Evolutionary conservation across 37 sponge, comb jelly and placozoan genomes (phyloP), one percentile per base, ranked within the genome.

Genomic region (Petrosia ficiformis): DNA sequence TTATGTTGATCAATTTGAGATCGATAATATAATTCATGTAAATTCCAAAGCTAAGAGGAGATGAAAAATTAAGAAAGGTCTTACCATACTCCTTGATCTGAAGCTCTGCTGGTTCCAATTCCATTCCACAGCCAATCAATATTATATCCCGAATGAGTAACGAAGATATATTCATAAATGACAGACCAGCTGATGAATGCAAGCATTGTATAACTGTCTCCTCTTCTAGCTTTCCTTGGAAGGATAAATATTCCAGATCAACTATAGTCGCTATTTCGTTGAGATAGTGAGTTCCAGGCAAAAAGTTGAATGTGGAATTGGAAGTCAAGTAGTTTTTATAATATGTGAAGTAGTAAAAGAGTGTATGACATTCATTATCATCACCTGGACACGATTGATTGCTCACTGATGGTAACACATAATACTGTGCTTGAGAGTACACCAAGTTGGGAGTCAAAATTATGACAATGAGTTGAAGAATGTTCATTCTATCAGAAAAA

Each of bases 231-330:
- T 67, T 22, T 5, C 71, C 44, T 14, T 14, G 22, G 24, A 73
- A 19, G 37, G 59, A 22, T 1, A 73, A 3, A 3, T 34, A 30
- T 16, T 43, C 30, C 24, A 52, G 4, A 52, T 56, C 11, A 1
- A 2, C 4, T 4, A 73, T 54, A 8, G 21, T 6, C 4, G 30
- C 2, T 29, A 31, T 22, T 33, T 73, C 59, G 25, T 5, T 44
- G 24, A 73, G 57, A 2, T 3, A n/a, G 36, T 73, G 74, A 29
- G 21, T 14, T 10, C 74, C 74, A 4, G 74, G 57, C 29, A 73
- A 4, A 43, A 73, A 73, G 24, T 42, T 3, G 10, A 71, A 71
- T 31, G 72, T 42, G 72, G 72, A 24, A 71, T 71, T 4, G 10
- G 72, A 39, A 19, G 24, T 19, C 21, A 71, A 71, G 72, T 42